phyloP scores from a whole-genome alignment of 2,888 invertebrate genomes.

The Leptopilina syphax region DNA sequence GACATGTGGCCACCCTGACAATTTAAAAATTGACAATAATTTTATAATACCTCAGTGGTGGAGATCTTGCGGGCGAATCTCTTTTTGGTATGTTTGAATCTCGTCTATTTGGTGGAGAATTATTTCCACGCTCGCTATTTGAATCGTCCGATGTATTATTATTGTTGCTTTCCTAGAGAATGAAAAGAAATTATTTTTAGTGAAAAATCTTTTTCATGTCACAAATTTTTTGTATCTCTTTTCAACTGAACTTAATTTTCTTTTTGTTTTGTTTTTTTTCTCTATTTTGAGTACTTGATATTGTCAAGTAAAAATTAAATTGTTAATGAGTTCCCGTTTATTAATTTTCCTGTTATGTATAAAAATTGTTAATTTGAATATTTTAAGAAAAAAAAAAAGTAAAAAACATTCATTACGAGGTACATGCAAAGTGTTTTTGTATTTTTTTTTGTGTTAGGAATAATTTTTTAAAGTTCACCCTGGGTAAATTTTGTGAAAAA shows the following conservation, averaged over 20 bases:
- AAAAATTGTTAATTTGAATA: background rate
- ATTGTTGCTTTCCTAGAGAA: slow-evolving; percentile 75
- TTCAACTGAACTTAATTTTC: slow-evolving; percentile 50
- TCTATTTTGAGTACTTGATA: background rate
- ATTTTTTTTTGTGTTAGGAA: background rate
- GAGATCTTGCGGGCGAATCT: slow-evolving; percentile 64
- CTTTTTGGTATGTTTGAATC: slow-evolving; percentile 52
- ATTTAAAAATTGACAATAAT: slow-evolving; percentile 54
- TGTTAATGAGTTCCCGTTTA: slow-evolving; percentile 6
- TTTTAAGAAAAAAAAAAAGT: background rate
- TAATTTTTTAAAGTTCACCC: background rate
- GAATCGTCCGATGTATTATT: slow-evolving; percentile 73
- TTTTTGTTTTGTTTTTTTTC: background rate
- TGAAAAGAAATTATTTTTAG: slow-evolving; percentile 56
- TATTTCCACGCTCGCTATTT: slow-evolving; percentile 66
- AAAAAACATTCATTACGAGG: slow-evolving; percentile 9
- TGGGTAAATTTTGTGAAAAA: background rate
- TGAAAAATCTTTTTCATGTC: slow-evolving; percentile 50
- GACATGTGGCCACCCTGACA: too few species aligned
- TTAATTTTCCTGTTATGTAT: background rate
- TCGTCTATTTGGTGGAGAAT: slow-evolving; percentile 56
- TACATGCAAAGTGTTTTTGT: slow-evolving; percentile 5
- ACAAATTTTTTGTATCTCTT: slow-evolving; percentile 48
- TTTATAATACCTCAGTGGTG: slow-evolving; percentile 75
- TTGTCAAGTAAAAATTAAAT: background rate